A percentile compares a stretch with the other conserved stretches of the same genome.
Conservation (phyloP, 30 jellyfish, hydroid and myxozoan genomes). For the Aurelia aurita complex sp. Pacific region DNA sequence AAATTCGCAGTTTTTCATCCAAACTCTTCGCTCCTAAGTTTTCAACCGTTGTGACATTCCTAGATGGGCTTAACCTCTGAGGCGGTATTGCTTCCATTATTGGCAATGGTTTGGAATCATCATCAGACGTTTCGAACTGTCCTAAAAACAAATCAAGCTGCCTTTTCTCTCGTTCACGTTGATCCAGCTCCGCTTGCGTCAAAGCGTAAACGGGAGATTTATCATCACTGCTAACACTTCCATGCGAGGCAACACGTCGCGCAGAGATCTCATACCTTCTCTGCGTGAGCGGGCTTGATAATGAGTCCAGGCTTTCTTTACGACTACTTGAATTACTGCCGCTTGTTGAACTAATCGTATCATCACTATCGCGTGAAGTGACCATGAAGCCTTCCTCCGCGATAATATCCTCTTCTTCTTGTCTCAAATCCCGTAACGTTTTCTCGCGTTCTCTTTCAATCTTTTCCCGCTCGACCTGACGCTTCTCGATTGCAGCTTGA, state of each 20-base stretch:
- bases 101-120: slow-evolving; percentile 47
- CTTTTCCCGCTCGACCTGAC: slow-evolving; percentile 65
- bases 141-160: slow-evolving; percentile 75
- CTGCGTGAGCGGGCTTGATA: slow-evolving; percentile 84
- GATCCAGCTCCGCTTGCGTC: slow-evolving; percentile 66
- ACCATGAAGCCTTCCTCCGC: slow-evolving; percentile 37
- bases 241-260: slow-evolving; percentile 55
- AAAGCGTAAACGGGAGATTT: slow-evolving; percentile 56
- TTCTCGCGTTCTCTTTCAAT: slow-evolving; percentile 76
- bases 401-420: slow-evolving; percentile 72
- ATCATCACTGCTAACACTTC: slow-evolving; percentile 75
- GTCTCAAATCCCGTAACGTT: slow-evolving; percentile 64
- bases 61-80: slow-evolving; percentile 3
- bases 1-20: slow-evolving; percentile 66
- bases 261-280: slow-evolving; percentile 53
- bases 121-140: slow-evolving; percentile 61
- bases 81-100: slow-evolving; percentile 8
- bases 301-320: slow-evolving; percentile 88
- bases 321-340: slow-evolving; percentile 91
- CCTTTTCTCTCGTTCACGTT: slow-evolving; percentile 66
- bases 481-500: slow-evolving; percentile 82
- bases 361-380: slow-evolving; percentile 74
- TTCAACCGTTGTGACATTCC: slow-evolving; percentile 33
- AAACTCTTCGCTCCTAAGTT: slow-evolving; percentile 73
- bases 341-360: slow-evolving; percentile 73